Conservation (phyloP, 2,888 invertebrate genomes). For the Stenichneumon culpator region DNA sequence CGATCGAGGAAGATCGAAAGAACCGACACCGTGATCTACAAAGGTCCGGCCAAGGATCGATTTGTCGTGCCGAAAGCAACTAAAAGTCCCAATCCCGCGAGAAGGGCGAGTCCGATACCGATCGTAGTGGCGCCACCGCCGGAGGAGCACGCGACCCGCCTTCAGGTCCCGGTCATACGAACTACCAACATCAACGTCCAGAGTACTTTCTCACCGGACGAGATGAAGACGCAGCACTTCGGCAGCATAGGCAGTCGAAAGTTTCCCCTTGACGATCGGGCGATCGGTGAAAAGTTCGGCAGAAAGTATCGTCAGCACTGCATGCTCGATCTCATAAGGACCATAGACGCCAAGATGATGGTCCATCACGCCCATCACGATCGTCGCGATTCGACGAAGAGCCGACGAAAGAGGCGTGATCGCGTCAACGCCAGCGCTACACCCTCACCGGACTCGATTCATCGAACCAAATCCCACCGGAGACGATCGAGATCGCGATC, state of each 20-base stretch:
- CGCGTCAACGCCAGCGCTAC: slow-evolving; percentile 67
- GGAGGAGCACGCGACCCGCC: slow-evolving; percentile 63
- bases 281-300: slow-evolving; percentile 69
- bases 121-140: slow-evolving; percentile 60
- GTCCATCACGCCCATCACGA: slow-evolving; percentile 71
- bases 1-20: slow-evolving; percentile 74
- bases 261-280: slow-evolving; percentile 48
- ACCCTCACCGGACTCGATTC: slow-evolving; percentile 75
- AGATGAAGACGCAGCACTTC: slow-evolving; percentile 53
- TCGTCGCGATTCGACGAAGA: slow-evolving; percentile 70
- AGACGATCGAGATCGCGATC: slow-evolving; percentile 74
- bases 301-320: slow-evolving; percentile 75
- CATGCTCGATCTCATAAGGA: slow-evolving; percentile 80
- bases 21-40: slow-evolving; percentile 80
- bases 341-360: slow-evolving; percentile 83
- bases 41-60: slow-evolving; percentile 73
- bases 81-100: slow-evolving; percentile 6
- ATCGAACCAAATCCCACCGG: slow-evolving; percentile 62
- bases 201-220: slow-evolving; percentile 70
- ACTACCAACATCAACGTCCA: slow-evolving; percentile 73
- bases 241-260: slow-evolving; percentile 43
- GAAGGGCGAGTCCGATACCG: slow-evolving; percentile 49
- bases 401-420: slow-evolving; percentile 70
- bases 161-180: slow-evolving; percentile 72
- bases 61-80: slow-evolving; percentile 33